Percentiles rank a stretch among this genome's conserved stretches.
These are phyloP conservation scores for Alligator sinensis DNA, from an alignment of 2,113 vertebrate species.

Conservation along the genomic window DNA sequence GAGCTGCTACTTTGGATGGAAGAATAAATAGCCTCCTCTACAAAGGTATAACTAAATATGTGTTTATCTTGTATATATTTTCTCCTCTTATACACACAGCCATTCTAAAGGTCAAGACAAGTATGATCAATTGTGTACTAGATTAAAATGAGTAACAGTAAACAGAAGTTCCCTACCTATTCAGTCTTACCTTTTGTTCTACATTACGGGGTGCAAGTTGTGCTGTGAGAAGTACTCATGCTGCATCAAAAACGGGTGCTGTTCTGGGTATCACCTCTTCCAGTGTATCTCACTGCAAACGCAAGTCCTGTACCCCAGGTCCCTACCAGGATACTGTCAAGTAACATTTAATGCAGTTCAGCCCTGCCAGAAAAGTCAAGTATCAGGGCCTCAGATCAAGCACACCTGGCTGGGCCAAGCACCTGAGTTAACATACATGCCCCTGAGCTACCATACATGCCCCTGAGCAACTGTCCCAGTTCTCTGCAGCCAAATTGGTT, in stretches of 20 bases:
- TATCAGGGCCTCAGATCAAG: not conserved
- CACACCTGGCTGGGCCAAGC: no score
- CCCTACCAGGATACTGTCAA: not conserved
- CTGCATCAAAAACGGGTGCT: not conserved
- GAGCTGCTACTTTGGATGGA: not conserved
- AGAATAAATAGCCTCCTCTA: not conserved
- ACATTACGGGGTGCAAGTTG: no score
- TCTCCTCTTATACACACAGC: not conserved
- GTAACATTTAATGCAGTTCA: not conserved
- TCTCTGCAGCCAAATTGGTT: no score
- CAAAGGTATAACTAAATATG: not conserved
- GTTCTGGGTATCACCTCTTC: no score
- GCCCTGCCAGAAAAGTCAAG: not conserved
- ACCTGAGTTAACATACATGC: no score
- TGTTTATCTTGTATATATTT: not conserved
- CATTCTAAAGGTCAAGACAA: not conserved
- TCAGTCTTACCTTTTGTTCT: not conserved
- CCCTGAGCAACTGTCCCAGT: no score
- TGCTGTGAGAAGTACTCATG: not conserved
- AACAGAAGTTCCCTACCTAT: no score
- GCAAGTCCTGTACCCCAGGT: not conserved
- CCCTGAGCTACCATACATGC: no score
- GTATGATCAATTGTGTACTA: not conserved
- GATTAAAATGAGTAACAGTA: not conserved
- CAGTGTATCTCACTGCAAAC: not conserved